Base-by-base conservation (phyloP, 2,797 vertebrate genomes). In the Chelidonichthys spinosus region DNA sequence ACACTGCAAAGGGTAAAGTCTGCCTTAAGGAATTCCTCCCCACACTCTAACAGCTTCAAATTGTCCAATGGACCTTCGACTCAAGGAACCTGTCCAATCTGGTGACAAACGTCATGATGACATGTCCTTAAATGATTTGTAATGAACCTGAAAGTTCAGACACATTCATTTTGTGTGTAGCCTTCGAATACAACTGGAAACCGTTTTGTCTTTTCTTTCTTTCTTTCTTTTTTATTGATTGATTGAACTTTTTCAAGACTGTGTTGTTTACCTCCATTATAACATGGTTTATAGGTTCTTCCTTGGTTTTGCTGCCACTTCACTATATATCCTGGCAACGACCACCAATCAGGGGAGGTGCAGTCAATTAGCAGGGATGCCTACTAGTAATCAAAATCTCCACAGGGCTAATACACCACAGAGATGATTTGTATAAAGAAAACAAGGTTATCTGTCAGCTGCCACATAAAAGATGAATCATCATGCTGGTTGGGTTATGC, bases 1-100 rank as follows among this genome's bases (percentile, higher is more conserved):
- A 39, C 7, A 49, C 0, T 49, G 37, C 47, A 39, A 67, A 63
- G 67, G 63, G 53, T 52, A 50, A 78, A 15, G 42, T 59, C 14
- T 58, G 39, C 74, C 56, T 43, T 5, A 17, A 66, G 65, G 39
- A 42, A 36, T 50, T 35, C n/a, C 18, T 49, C 3, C 3, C 52
- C 43, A 50, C 65, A 42, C 33, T 32, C 7, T 3, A 25, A 33
- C 37, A 59, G 17, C 35, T 64, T 43, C 17, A 17, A 49, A 11
- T 33, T 25, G 11, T 33, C 36, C 49, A 40, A 18, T 42, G 35
- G 44, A 40, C 37, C 49, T 60, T 42, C 9, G 25, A 50, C 18
- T 39, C 1, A 39, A 33, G 14, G 63, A 61, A 43, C 58, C 18
- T 35, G 37, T 10, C n/a, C 11, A 11, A 8, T 47, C 39, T 53